Base-by-base conservation (phyloP, 2,113 vertebrate species). In the Uropsilus gracilis region DNA sequence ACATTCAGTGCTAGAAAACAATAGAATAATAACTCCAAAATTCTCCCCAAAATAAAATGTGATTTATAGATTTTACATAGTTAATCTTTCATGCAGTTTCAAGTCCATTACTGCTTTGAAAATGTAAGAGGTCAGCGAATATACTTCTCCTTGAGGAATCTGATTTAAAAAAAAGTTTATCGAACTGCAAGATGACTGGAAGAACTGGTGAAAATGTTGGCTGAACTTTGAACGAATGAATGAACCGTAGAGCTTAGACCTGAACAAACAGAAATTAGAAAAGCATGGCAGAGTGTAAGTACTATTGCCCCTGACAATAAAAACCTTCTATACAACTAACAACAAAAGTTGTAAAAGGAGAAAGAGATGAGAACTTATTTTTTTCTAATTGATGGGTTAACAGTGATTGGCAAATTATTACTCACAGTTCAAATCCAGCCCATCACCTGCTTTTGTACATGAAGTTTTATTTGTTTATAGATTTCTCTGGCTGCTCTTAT, bases 61-160 rank as follows among this genome's bases (percentile, higher is more conserved):
- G 22, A 55, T 28, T n/a, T 76, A 66, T 30, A 44, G 57, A 44
- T 44, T 84, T 84, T n/a, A 39, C 18, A 66, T 42, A n/a, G 17
- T 9, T 18, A 32, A 42, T 32, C 34, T 64, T 83, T 63, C 24
- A n/a, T 75, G 57, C 50, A 18, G 32, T 76, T 30, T n/a, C n/a
- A 66, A 57, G n/a, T 37, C 37, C 48, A 77, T 22, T 66, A 37
- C 22, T 20, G 32, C 34, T 44, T 44, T 66, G 44, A 66, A 83
- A 12, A 66, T 84, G 32, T 5, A 37, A 50, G 46, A 39, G 37
- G 30, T 84, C 8, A 72, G n/a, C 39, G 24, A 72, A 61, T 48
- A 61, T 22, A 72, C n/a, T 72, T 90, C 26, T 91, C 83, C 42
- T 42, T 44, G 53, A 90, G 87, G 39, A 80, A 68, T 89, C 44